Percentiles rank a stretch among this genome's conserved stretches.
Conservation (phyloP, 2,113 vertebrate genomes). For the Dunckerocampus dactyliophorus region DNA sequence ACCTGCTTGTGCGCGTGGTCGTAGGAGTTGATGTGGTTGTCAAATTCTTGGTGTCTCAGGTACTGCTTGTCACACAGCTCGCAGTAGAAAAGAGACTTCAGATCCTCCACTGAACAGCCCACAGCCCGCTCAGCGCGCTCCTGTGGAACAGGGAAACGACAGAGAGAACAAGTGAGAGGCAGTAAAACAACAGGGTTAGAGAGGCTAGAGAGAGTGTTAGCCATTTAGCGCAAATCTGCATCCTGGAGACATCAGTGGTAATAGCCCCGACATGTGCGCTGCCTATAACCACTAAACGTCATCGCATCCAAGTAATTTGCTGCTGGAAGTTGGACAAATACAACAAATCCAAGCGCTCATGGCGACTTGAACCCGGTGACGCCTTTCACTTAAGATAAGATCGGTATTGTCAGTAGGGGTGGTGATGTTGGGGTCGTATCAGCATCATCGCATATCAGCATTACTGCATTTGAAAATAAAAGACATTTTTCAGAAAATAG, state of each 20-base stretch:
- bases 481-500: no score
- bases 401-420: no score
- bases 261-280: slow-evolving; percentile 56
- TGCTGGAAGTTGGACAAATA: slow-evolving; percentile 53
- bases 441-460: no score
- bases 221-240: slow-evolving; percentile 62
- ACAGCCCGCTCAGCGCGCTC: slow-evolving; percentile 86
- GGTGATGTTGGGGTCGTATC: no score
- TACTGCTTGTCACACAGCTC: slow-evolving; percentile 99
- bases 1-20: slow-evolving; percentile 99
- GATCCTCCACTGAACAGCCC: slow-evolving; percentile 86
- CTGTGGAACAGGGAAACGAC: slow-evolving; percentile 68
- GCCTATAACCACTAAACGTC: slow-evolving; percentile 58
- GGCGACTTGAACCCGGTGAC: slow-evolving; percentile 49
- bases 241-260: slow-evolving; percentile 60
- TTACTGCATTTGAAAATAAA: no score
- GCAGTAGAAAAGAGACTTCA: slow-evolving; percentile 97
- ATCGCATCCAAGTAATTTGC: slow-evolving; percentile 55
- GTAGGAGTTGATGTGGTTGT: slow-evolving; percentile 99
- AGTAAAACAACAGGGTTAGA: slow-evolving; percentile 35
- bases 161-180: slow-evolving; percentile 35
- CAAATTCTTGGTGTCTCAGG: slow-evolving; percentile 98
- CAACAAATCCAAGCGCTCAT: slow-evolving; percentile 33
- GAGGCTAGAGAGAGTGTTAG: slow-evolving; percentile 45
- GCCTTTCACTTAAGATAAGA: slow-evolving; percentile 19